phyloP scores from a whole-genome alignment of 2,113 vertebrate species.

The Acanthisitta chloris region DNA sequence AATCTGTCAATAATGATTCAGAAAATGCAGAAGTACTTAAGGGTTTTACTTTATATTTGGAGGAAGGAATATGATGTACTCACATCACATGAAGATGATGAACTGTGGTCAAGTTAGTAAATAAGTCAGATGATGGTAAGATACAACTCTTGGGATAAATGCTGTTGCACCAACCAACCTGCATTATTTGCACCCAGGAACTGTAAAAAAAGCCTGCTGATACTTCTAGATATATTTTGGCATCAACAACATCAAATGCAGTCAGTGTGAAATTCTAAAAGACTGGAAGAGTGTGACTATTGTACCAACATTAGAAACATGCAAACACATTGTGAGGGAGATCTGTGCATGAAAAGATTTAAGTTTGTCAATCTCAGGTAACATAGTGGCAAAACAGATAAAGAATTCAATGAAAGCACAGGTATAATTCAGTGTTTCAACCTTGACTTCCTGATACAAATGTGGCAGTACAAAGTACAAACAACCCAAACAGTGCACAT shows the following conservation, averaged over 20 bases:
- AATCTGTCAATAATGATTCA: not conserved
- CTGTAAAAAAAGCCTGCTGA: not conserved
- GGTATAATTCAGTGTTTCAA: not conserved
- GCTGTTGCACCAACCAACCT: not conserved
- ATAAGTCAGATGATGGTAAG: slow-evolving; percentile 3
- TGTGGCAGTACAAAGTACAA: not conserved
- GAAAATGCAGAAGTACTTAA: slow-evolving; percentile 41
- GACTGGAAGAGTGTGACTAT: not conserved
- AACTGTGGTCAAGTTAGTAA: not conserved
- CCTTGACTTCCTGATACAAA: not conserved
- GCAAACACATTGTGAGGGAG: not conserved
- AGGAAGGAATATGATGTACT: not conserved
- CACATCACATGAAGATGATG: slow-evolving; percentile 28
- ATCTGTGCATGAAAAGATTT: not conserved
- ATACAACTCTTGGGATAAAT: not conserved
- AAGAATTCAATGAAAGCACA: not conserved
- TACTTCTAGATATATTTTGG: not conserved
- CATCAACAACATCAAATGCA: not conserved
- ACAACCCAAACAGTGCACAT: not conserved
- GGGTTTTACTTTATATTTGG: not conserved
- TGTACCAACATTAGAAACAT: not conserved
- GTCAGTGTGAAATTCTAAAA: not conserved
- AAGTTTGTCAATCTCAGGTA: not conserved
- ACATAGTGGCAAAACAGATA: not conserved
- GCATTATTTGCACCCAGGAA: not conserved